phyloP scores from a whole-genome alignment of 2,888 invertebrate species.

The Crepidodera aurea region DNA sequence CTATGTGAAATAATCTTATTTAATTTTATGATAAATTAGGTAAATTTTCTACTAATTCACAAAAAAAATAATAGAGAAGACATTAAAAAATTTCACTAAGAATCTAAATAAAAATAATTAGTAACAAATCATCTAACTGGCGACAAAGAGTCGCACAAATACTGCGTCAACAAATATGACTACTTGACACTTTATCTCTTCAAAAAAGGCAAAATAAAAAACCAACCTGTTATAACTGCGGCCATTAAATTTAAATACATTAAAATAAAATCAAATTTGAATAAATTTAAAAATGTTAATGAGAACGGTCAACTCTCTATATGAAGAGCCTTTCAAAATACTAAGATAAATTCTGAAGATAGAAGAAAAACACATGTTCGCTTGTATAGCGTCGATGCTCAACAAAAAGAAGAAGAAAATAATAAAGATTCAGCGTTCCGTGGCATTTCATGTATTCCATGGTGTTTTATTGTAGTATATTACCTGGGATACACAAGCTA shows the following conservation, averaged over 20 bases:
- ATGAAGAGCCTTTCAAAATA: background rate
- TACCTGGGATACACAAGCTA: constrained; percentile 24
- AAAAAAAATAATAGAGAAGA: too few relatives aligned
- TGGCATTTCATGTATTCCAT: constrained; percentile 17
- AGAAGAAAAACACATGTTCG: constrained; percentile 20
- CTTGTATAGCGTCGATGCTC: background rate
- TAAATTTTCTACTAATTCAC: too few relatives aligned
- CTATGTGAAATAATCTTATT: too few relatives aligned
- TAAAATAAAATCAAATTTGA: constrained; percentile 17
- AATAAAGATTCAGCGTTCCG: constrained; percentile 6
- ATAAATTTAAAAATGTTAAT: constrained; percentile 23
- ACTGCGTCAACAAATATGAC: constrained; percentile 9
- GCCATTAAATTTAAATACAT: constrained; percentile 14
- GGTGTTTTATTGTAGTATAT: constrained; percentile 25
- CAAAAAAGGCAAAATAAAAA: constrained; percentile 1
- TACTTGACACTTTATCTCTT: constrained; percentile 1
- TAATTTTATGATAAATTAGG: too few relatives aligned
- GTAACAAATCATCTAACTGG: background rate
- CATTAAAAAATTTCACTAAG: too few relatives aligned
- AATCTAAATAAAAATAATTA: background rate
- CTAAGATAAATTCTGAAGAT: constrained; percentile 7
- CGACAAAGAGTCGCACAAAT: constrained; percentile 2
- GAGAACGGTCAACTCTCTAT: background rate
- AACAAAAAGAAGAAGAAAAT: background rate
- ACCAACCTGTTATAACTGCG: background rate